Base-by-base conservation (phyloP, 2,888 invertebrate species). In the Cheiracanthium punctorium region DNA sequence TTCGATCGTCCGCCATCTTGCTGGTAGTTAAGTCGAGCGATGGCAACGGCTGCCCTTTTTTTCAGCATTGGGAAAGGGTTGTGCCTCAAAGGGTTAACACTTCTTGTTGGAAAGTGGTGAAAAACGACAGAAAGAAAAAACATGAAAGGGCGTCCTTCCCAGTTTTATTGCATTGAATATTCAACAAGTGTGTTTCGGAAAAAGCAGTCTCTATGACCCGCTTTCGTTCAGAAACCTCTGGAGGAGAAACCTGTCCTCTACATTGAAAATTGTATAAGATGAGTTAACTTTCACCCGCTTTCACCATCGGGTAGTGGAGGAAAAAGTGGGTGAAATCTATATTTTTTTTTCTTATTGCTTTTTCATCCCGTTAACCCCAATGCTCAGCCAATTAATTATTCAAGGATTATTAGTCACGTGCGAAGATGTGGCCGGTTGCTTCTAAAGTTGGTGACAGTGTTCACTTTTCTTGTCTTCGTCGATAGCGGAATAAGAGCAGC, bases 261-360 rank as follows among this genome's bases (percentile, higher is more conserved):
- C 75, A 82, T 82, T 82, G 72, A 71, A 77, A 29, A 65, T n/a
- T n/a, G n/a, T 43, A 29, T 58, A n/a, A 43, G 84, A 84, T 84
- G 77, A 65, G 72, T 79, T 84, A 79, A 84, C 84, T 84, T 84
- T 84, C 84, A 79, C 84, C 84, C 71, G 77, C 73, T 73, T 76
- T 82, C 82, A 29, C 64, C 76, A 52, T 43, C 65, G 28, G 32
- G 65, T 30, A 82, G 43, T 74, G 70, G 71, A 65, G 33, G 48
- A 69, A 65, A 43, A 77, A 77, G 72, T 79, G 76, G 76, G 82
- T 76, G 76, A 82, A 82, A 82, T 41, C 20, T 43, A 30, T 48
- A 17, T 70, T 58, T 82, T 70, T 70, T 67, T 43, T 43, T 20
- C 20, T n/a, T n/a, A n/a, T n/a, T 41, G 20, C 30, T 43, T 58